Base-by-base conservation (phyloP, 2,888 invertebrate species). In the Anthophora plumipes region DNA sequence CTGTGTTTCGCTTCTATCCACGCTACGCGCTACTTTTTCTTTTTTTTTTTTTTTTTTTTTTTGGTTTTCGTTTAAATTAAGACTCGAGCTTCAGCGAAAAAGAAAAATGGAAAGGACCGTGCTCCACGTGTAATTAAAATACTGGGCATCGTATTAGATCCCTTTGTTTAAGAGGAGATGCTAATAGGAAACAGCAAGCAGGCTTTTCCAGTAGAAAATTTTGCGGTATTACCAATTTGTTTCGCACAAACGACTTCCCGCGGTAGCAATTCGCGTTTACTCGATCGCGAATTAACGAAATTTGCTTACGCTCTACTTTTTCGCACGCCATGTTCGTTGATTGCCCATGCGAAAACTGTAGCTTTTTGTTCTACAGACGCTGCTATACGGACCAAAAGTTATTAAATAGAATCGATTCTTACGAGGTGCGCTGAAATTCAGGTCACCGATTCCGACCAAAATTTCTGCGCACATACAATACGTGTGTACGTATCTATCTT, bases 271-370 rank as follows among this genome's bases (percentile, higher is more conserved):
- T 75, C 80, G 41, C 66, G 75, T 80, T 82, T 76, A 80, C 59
- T 54, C 75, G 71, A 82, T 76, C 67, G 71, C 68, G 71, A 80
- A 80, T 82, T 82, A 74, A 81, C 69, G 75, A 80, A 81, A 81
- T 80, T 81, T 52, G 69, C 74, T 80, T 80, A 80, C 80, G 80
- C 80, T 61, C 80, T 63, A 80, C 52, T 80, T 79, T 80, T 80
- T 66, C 80, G 57, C 41, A 59, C 63, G 39, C 68, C 59, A 25
- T 63, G 67, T 55, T 69, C 73, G 68, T 50, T 74, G 52, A 74
- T 80, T 69, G 74, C 52, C 64, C 80, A 50, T 52, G 80, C 79
- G 79, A 57, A 55, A 64, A 57, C 54, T 39, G 72, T 50, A 67
- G 64, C 67, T 41, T 79, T 68, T 50, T 61, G 72, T 79, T 61